Evolutionary conservation across 2,888 invertebrate genomes (phyloP).

Genomic region (Aricia artaxerxes): DNA sequence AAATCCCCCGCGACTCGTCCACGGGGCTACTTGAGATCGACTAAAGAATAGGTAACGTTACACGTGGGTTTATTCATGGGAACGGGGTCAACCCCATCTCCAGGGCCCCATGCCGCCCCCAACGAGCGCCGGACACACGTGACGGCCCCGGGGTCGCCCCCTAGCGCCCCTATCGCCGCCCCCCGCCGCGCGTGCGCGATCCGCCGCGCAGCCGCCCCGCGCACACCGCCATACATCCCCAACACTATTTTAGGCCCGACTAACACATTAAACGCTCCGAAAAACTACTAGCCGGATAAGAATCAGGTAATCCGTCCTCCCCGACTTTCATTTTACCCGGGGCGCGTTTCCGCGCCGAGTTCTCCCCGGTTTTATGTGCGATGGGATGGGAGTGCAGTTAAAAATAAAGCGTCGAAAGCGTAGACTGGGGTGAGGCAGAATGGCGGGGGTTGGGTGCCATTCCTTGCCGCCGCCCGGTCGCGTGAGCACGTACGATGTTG

Average conservation of each 20-base stretch:
- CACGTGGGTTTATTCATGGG: conserved; percentile 22
- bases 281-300: conserved; percentile 51
- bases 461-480: conserved; percentile 47
- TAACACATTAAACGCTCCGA: conserved; percentile 66
- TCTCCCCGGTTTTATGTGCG: conserved; percentile 43
- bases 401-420: conserved; percentile 75
- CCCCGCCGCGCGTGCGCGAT: conserved; percentile 46
- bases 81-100: conserved; percentile 35
- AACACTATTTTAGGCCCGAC: conserved; percentile 62
- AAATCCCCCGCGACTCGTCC: neutral
- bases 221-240: conserved; percentile 57
- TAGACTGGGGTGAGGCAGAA: conserved; percentile 75
- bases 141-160: conserved; percentile 18
- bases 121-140: conserved; percentile 41
- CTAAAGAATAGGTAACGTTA: conserved; percentile 7
- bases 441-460: conserved; percentile 77
- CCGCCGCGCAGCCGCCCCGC: conserved; percentile 62
- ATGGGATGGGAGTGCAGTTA: conserved; percentile 75
- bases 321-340: conserved; percentile 28
- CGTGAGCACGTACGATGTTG: conserved; percentile 44
- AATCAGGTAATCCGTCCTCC: conserved; percentile 60
- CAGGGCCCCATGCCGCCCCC: conserved; percentile 33
- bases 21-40: neutral
- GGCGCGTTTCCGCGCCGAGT: neutral
- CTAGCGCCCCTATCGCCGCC: conserved; percentile 34